Conservation (phyloP, 1,140 invertebrate species). For the Anagrus nilaparvatae region DNA sequence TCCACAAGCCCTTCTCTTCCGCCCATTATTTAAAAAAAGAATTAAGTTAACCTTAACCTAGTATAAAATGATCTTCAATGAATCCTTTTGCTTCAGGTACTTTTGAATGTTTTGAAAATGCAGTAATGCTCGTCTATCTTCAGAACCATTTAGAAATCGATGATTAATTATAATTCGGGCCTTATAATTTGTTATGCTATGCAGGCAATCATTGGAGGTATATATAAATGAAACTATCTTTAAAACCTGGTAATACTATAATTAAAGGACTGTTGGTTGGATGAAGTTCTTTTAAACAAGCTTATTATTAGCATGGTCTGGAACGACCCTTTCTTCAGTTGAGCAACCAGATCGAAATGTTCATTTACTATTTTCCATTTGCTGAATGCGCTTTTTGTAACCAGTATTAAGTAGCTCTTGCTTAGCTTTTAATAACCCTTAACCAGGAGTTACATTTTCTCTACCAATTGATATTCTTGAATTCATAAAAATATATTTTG, state of each 20-base stretch:
- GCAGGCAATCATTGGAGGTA: slow-evolving; percentile 99
- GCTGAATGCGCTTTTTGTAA: slow-evolving; percentile 75
- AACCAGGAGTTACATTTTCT: slow-evolving; percentile 89
- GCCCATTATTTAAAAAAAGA: slow-evolving; percentile 99
- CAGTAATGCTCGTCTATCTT: slow-evolving; percentile 84
- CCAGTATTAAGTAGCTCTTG: slow-evolving; percentile 68
- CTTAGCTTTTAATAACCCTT: slow-evolving; percentile 72
- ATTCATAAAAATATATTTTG: slow-evolving; percentile 88
- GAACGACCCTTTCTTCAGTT: slow-evolving; percentile 87
- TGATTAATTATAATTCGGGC: too few species aligned
- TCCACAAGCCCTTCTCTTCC: slow-evolving; percentile 96
- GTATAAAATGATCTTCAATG: slow-evolving; percentile 96
- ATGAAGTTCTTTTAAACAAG: slow-evolving; percentile 77
- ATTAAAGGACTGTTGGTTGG: slow-evolving; percentile 85
- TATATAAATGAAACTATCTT: slow-evolving; percentile 97
- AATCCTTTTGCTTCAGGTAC: slow-evolving; percentile 92
- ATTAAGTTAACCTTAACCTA: slow-evolving; percentile 93
- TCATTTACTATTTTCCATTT: slow-evolving; percentile 74
- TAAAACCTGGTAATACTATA: slow-evolving; percentile 94
- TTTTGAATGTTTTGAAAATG: slow-evolving; percentile 83
- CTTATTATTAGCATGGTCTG: slow-evolving; percentile 93
- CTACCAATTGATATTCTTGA: slow-evolving; percentile 96
- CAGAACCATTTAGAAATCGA: slow-evolving; percentile 90
- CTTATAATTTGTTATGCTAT: slow-evolving; percentile 98
- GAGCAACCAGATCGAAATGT: slow-evolving; percentile 84